Evolutionary conservation across 1,140 invertebrate genomes (phyloP).

Genomic region (Drosophila kikkawai): DNA sequence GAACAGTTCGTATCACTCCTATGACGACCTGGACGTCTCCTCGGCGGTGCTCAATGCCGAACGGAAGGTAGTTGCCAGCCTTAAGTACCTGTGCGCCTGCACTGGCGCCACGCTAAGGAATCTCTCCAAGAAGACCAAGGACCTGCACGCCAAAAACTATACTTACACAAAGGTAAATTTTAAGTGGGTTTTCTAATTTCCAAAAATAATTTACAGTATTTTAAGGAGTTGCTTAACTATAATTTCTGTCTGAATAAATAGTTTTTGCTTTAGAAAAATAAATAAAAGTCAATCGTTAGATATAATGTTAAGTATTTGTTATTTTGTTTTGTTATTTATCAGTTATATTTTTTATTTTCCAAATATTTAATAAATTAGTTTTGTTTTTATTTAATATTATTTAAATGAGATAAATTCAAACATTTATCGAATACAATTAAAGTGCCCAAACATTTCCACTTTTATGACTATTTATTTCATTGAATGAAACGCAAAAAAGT

Average conservation of each 20-base stretch:
- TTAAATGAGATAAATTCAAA: not conserved
- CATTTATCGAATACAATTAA: not conserved
- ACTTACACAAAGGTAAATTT: constrained; percentile 80
- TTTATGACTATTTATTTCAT: constrained; percentile 11
- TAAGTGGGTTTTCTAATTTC: not conserved
- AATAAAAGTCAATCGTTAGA: too few relatives aligned
- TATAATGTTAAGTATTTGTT: too few relatives aligned
- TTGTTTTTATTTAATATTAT: not conserved
- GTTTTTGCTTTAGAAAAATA: not conserved
- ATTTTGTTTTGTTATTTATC: too few relatives aligned
- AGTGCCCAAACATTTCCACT: not conserved
- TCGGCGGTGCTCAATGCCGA: constrained; percentile 70
- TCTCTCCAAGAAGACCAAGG: constrained; percentile 82
- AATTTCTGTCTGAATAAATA: not conserved
- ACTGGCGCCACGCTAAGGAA: constrained; percentile 79
- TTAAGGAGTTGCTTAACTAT: too few relatives aligned
- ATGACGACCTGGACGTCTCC: constrained; percentile 72
- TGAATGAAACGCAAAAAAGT: not conserved
- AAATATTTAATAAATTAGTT: not conserved
- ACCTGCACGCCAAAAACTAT: constrained; percentile 81
- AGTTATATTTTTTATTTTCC: too few relatives aligned
- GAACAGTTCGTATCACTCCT: constrained; percentile 79
- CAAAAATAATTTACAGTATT: too few relatives aligned
- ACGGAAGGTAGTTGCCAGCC: constrained; percentile 77
- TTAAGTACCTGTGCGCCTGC: constrained; percentile 80